These are phyloP conservation scores for Drosophila anceps DNA, from an alignment of 2,888 invertebrate genomes.

Conservation along the genomic window DNA sequence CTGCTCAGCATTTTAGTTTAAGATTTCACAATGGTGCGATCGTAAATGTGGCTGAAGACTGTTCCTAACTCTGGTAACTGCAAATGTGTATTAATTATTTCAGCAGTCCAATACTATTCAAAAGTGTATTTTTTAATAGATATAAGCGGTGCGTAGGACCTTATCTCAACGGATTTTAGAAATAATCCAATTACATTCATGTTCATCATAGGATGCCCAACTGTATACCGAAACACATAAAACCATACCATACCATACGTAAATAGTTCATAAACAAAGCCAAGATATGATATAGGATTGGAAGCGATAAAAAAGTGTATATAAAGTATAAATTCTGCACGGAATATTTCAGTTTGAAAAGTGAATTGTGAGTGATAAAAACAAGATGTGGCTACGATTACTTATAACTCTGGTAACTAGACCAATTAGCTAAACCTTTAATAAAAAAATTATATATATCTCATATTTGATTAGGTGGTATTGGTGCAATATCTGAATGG, in stretches of 20 bases:
- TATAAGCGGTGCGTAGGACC: too few species aligned
- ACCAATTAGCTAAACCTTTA: not conserved
- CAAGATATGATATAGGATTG: conserved; percentile 26
- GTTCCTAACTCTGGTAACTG: conserved; percentile 42
- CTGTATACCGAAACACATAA: not conserved
- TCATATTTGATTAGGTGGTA: conserved; percentile 43
- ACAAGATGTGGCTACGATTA: conserved; percentile 49
- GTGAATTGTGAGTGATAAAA: conserved; percentile 6
- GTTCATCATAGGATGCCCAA: not conserved
- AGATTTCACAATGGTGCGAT: conserved; percentile 14
- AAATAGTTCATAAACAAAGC: conserved; percentile 3
- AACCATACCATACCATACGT: not conserved
- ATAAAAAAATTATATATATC: too few species aligned
- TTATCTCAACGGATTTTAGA: not conserved
- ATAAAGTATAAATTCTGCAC: conserved; percentile 26
- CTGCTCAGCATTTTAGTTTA: conserved; percentile 57
- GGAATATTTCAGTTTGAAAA: conserved; percentile 27
- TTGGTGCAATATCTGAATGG: conserved; percentile 39
- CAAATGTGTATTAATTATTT: not conserved
- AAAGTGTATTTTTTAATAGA: not conserved
- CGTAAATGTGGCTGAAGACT: not conserved
- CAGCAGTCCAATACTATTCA: not conserved
- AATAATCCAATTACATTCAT: not conserved
- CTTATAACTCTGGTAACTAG: conserved; percentile 56
- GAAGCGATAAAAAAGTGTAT: conserved; percentile 15